Evolutionary conservation across 2,888 invertebrate species (phyloP).

Genomic region (Cephus rjabovi): DNA sequence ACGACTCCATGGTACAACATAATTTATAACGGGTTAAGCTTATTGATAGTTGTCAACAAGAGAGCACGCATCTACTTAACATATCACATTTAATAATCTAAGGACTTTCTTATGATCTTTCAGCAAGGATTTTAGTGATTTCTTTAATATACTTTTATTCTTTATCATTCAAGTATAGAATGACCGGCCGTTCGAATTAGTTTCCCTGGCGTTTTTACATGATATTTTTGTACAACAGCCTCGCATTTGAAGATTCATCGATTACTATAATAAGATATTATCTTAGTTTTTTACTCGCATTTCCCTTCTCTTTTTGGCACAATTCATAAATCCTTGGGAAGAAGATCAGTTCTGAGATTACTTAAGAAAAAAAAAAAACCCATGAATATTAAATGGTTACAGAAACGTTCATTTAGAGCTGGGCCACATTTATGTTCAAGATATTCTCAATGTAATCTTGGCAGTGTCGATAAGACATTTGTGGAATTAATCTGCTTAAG

Average conservation of each 20-base stretch:
- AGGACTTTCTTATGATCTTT: background rate
- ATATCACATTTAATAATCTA: background rate
- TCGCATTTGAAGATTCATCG: background rate
- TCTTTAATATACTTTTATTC: background rate
- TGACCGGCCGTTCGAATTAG: background rate
- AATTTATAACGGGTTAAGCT: background rate
- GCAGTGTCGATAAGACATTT: background rate
- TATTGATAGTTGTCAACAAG: background rate
- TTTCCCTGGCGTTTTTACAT: background rate
- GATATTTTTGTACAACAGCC: background rate
- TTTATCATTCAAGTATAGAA: background rate
- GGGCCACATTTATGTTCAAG: background rate
- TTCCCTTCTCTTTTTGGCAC: background rate
- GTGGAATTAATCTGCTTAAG: background rate
- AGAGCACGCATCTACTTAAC: background rate
- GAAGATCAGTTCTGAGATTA: background rate
- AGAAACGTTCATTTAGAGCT: background rate
- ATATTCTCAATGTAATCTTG: background rate
- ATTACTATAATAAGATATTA: background rate
- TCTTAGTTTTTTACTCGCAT: background rate
- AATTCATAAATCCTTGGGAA: background rate
- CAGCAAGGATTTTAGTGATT: background rate
- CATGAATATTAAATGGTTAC: background rate
- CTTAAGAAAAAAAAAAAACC: background rate
- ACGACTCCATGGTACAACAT: background rate